A percentile compares a stretch with the other conserved stretches of the same genome.
Evolutionary conservation across 2,113 vertebrate genomes (phyloP).

Genomic region (Thalassoma bifasciatum): DNA sequence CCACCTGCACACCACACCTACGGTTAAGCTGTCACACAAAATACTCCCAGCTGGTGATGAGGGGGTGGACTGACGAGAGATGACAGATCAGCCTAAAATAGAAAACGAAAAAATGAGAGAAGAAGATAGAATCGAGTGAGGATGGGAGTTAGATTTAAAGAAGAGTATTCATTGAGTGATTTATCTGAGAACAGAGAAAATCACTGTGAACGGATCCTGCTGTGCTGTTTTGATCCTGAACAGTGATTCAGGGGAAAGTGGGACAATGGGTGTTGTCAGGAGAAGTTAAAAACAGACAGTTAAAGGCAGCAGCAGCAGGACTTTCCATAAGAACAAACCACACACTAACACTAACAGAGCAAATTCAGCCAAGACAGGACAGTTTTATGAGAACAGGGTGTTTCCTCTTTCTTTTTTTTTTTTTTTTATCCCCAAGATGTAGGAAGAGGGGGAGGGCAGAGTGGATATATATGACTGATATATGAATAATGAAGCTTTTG

Average conservation of each 20-base stretch:
- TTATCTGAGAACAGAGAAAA: background rate
- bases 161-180: background rate
- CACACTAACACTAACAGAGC: slow-evolving; percentile 14
- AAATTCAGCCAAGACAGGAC: slow-evolving; percentile 13
- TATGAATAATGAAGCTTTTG: slow-evolving; percentile 9
- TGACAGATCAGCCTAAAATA: slow-evolving; percentile 1
- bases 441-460: slow-evolving; percentile 1
- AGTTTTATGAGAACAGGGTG: slow-evolving; percentile 58
- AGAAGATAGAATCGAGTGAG: background rate
- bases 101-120: background rate
- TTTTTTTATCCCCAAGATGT: slow-evolving; percentile 31
- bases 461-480: slow-evolving; percentile 22
- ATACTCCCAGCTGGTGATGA: slow-evolving; percentile 41
- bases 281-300: slow-evolving; percentile 19
- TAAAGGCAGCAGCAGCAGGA: slow-evolving; percentile 49
- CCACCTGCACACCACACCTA: slow-evolving; percentile 55
- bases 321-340: slow-evolving; percentile 39
- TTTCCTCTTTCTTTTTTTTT: slow-evolving; percentile 23
- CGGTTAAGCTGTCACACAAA: slow-evolving; percentile 48
- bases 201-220: slow-evolving; percentile 9
- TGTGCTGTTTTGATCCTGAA: background rate
- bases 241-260: slow-evolving; percentile 16
- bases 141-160: background rate
- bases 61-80: slow-evolving; percentile 18
- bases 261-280: slow-evolving; percentile 56